Base-by-base conservation (phyloP, 35 echinoderm and acorn worm species). In the Chiridota heheva region DNA sequence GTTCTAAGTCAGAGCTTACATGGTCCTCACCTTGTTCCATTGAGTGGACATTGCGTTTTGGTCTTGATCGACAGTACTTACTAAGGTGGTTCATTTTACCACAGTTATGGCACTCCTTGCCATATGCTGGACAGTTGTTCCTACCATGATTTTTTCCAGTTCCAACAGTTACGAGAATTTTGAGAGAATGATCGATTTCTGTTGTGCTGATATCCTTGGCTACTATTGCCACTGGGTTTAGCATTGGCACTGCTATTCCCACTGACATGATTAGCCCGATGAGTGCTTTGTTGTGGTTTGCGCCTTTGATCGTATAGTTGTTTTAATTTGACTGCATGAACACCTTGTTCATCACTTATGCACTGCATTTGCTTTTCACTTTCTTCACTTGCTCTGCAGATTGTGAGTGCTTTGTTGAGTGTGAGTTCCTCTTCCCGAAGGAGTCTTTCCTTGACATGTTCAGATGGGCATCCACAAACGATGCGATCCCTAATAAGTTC, bases 61-160 rank as follows among this genome's bases (percentile, higher is more conserved):
- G 29, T 30, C 27, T 75, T 4, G 58, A 87, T 3, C 36, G 55
- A 42, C 12, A 51, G 6, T 58, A 68, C 34, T 55, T 78, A 27
- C 18, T 40, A 44, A 67, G 80, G 25, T 87, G 84, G 55, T 63
- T 63, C 49, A 31, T 38, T 40, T 87, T 66, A 13, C 73, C 72
- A 69, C 84, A 87, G 31, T 51, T 51, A 31, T 42, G 44, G 59
- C 84, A 87, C 17, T 73, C 13, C 43, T 87, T 59, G 7, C 60
- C 42, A 18, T 78, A 63, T 22, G 63, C 85, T 35, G 77, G 43
- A 40, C 75, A 87, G 10, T 67, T 32, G 29, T 59, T 18, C 38
- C 5, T 40, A 8, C 3, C 12, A 69, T 88, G 85, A 25, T 10
- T 65, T 25, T 81, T 38, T 32, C 59, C 85, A 88, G 32, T 81